Conservation (phyloP, 2,888 invertebrate species). For the Cosmopolites sordidus region DNA sequence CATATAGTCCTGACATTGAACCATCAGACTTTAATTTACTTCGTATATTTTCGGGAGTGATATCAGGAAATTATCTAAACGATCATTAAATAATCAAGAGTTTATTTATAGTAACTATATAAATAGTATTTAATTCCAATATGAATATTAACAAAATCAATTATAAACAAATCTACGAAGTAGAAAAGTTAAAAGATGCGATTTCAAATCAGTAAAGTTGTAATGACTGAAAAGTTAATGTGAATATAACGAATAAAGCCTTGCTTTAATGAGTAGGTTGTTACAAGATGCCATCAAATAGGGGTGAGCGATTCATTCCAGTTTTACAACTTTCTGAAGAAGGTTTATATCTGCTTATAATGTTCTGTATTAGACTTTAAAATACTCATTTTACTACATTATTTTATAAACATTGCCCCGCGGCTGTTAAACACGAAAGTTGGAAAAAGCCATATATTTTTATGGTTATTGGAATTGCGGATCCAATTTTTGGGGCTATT, state of each 20-base stretch:
- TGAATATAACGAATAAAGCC: constrained; percentile 23
- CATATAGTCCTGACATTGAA: too few species aligned
- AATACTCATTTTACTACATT: constrained; percentile 49
- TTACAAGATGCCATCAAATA: constrained; percentile 30
- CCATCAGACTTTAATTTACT: too few species aligned
- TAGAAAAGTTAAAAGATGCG: too few species aligned
- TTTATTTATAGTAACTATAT: too few species aligned
- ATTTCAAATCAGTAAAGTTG: constrained; percentile 9
- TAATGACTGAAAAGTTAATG: constrained; percentile 19
- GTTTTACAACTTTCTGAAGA: constrained; percentile 45
- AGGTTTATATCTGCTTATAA: constrained; percentile 48
- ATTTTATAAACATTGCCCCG: constrained; percentile 50
- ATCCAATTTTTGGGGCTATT: constrained; percentile 51
- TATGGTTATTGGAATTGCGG: constrained; percentile 50
- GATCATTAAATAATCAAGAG: too few species aligned
- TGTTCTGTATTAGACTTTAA: constrained; percentile 48
- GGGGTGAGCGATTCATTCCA: constrained; percentile 35
- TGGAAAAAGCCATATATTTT: constrained; percentile 49
- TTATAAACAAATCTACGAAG: too few species aligned
- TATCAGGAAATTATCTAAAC: too few species aligned
- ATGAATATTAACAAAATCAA: too few species aligned
- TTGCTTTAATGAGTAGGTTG: constrained; percentile 27
- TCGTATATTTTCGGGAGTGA: too few species aligned
- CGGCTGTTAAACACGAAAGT: constrained; percentile 48
- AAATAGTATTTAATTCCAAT: too few species aligned